Evolutionary conservation across 2,888 invertebrate species (phyloP).

Genomic region (Labia minor): DNA sequence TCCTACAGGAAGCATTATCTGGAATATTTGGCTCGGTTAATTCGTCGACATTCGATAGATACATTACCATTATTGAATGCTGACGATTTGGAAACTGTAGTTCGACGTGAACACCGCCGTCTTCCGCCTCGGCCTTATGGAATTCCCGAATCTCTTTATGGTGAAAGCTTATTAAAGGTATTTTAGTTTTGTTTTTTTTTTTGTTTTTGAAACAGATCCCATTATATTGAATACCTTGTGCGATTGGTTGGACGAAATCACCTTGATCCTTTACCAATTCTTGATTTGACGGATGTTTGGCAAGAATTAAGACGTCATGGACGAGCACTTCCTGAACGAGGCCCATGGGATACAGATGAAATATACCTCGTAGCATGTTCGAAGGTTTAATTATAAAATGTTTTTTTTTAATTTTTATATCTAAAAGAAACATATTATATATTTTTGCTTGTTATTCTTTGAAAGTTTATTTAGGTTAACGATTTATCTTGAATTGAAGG

Average conservation of each 20-base stretch:
- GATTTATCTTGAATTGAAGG: too few relatives aligned
- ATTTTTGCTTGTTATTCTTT: background rate
- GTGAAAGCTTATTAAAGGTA: constrained; percentile 54
- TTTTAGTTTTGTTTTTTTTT: too few relatives aligned
- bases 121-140: constrained; percentile 69
- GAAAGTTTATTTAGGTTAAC: background rate
- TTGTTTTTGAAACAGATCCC: constrained; percentile 54
- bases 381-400: constrained; percentile 54
- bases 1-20: constrained; percentile 73
- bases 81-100: constrained; percentile 73
- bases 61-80: constrained; percentile 63
- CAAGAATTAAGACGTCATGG: constrained; percentile 79
- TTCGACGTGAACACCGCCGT: constrained; percentile 59
- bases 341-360: constrained; percentile 70
- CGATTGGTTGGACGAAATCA: constrained; percentile 67
- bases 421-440: background rate
- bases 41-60: constrained; percentile 61
- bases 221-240: constrained; percentile 94
- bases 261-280: constrained; percentile 81
- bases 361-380: constrained; percentile 75
- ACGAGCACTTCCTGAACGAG: constrained; percentile 69
- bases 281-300: constrained; percentile 75
- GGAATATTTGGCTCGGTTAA: constrained; percentile 73
- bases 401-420: background rate
- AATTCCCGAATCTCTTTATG: constrained; percentile 53